These are phyloP conservation scores for Sebastes elongatus DNA, from an alignment of 2,797 vertebrate species.

Conservation along the genomic window DNA sequence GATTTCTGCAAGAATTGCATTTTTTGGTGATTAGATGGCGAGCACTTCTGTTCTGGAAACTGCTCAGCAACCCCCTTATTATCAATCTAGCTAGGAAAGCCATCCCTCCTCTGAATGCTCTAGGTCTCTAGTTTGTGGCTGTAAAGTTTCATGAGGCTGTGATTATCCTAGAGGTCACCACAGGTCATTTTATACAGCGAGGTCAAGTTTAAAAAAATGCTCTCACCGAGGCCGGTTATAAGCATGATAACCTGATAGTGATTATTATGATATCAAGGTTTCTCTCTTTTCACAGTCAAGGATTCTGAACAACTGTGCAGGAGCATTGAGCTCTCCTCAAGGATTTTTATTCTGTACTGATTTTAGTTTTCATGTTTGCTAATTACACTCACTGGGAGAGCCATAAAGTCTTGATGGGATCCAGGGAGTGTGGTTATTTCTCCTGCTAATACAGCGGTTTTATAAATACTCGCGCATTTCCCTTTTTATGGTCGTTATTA, in stretches of 20 bases:
- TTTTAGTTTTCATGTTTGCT: not conserved
- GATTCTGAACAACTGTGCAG: not conserved
- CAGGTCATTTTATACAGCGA: too few species aligned
- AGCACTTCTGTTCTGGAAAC: too few species aligned
- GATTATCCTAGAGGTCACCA: too few species aligned
- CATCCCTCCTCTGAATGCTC: too few species aligned
- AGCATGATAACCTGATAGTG: too few species aligned
- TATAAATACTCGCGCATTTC: not conserved
- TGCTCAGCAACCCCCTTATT: too few species aligned
- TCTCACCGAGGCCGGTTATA: too few species aligned
- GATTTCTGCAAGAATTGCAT: too few species aligned
- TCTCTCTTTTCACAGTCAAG: not conserved
- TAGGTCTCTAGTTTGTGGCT: too few species aligned
- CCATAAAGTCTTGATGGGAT: not conserved
- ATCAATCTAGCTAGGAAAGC: too few species aligned
- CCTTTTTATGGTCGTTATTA: not conserved
- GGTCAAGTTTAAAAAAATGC: fast-evolving
- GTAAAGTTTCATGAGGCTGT: too few species aligned
- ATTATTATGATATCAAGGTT: not conserved
- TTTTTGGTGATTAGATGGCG: too few species aligned
- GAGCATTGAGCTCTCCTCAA: not conserved
- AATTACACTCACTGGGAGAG: not conserved
- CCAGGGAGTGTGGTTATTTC: not conserved
- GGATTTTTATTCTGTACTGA: not conserved
- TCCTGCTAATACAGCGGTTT: not conserved